phyloP scores from a whole-genome alignment of 2,888 invertebrate species.

The Chesias legatella region DNA sequence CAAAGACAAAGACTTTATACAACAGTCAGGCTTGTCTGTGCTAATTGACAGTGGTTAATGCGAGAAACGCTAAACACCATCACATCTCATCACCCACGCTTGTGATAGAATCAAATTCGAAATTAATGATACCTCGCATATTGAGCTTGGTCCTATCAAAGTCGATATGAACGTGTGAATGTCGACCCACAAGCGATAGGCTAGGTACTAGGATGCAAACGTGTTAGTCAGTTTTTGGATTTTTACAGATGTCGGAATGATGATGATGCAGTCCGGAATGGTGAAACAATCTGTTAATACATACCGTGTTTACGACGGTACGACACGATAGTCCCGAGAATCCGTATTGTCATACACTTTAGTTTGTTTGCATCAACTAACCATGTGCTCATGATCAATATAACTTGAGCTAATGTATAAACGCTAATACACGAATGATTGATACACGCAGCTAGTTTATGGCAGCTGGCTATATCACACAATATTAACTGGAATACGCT shows the following conservation, averaged over 20 bases:
- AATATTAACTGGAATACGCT: constrained; percentile 52
- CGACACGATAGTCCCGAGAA: constrained; percentile 75
- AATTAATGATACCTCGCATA: constrained; percentile 21
- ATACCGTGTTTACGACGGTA: constrained; percentile 90
- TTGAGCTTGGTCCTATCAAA: constrained; percentile 50
- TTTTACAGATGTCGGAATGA: constrained; percentile 97
- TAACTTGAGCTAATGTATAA: constrained; percentile 64
- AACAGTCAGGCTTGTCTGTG: constrained; percentile 73
- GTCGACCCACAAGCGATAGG: constrained; percentile 34
- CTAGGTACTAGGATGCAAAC: constrained; percentile 58
- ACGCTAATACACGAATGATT: constrained; percentile 71
- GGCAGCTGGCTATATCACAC: constrained; percentile 68
- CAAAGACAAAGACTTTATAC: constrained; percentile 70
- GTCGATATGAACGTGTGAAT: constrained; percentile 40
- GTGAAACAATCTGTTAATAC: constrained; percentile 93
- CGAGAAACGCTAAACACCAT: constrained; percentile 54
- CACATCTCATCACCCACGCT: constrained; percentile 62
- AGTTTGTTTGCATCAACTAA: constrained; percentile 78
- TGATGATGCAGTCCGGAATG: constrained; percentile 98
- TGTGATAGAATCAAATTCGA: constrained; percentile 56
- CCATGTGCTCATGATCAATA: constrained; percentile 62
- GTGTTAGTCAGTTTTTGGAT: constrained; percentile 81
- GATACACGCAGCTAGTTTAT: constrained; percentile 72
- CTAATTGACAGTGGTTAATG: constrained; percentile 65
- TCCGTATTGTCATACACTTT: constrained; percentile 70